A percentile compares a stretch with the other conserved stretches of the same genome.
Conservation (phyloP, 2,797 vertebrate genomes). For the Melanogrammus aeglefinus region DNA sequence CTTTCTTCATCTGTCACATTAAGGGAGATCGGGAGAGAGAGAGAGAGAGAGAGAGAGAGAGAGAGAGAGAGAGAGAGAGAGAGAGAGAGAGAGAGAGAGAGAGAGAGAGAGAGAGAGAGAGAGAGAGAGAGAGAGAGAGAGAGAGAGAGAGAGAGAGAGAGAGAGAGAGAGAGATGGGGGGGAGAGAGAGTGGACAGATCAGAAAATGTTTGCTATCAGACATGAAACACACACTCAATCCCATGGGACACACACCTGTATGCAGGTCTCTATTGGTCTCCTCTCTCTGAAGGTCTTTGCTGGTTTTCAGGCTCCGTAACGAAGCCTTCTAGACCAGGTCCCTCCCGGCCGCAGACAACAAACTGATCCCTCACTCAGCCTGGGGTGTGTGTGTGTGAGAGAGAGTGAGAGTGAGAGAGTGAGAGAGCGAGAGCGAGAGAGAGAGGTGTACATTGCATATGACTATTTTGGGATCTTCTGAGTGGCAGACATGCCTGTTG, state of each 20-base stretch:
- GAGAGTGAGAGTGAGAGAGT: neutral
- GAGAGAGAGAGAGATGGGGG: no score
- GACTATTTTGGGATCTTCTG: constrained; percentile 54
- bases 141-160: no score
- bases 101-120: neutral
- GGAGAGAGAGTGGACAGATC: neutral
- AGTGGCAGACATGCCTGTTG: constrained; percentile 46
- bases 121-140: neutral
- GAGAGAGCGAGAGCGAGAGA: neutral
- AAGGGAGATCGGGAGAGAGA: neutral
- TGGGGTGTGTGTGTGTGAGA: neutral
- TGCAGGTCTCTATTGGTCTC: neutral
- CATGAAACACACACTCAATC: neutral
- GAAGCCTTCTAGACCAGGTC: neutral
- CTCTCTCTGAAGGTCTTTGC: neutral
- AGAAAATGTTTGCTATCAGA: neutral
- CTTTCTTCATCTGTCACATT: neutral
- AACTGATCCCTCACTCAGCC: neutral
- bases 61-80: no score
- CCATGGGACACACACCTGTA: neutral
- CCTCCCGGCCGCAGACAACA: neutral
- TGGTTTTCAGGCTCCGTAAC: neutral
- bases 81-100: no score
- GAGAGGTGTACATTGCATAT: constrained; percentile 7
- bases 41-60: no score